A percentile compares a stretch with the other conserved stretches of the same genome.
phyloP scores from a whole-genome alignment of 2,888 invertebrate genomes.

The Chalcosyrphus nemorum region DNA sequence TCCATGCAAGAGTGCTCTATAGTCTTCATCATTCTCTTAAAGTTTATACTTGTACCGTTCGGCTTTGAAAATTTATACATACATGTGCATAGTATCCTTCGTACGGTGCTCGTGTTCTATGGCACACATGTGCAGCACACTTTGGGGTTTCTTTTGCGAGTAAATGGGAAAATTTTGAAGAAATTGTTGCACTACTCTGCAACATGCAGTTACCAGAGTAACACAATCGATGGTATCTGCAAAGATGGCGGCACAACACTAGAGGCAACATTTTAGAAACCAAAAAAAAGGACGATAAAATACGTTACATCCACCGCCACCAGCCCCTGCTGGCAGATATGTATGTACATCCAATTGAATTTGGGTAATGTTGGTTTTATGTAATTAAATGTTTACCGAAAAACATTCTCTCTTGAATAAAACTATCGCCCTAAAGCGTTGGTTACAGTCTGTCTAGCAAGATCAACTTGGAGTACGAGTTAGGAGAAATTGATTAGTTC shows the following conservation, averaged over 20 bases:
- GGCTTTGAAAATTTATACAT: neutral
- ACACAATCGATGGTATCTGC: neutral
- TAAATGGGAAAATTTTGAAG: neutral
- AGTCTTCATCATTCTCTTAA: neutral
- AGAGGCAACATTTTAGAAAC: neutral
- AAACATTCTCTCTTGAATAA: neutral
- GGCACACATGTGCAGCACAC: neutral
- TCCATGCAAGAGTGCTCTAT: neutral
- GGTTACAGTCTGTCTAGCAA: conserved; percentile 12
- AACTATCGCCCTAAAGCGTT: neutral
- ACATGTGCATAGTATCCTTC: neutral
- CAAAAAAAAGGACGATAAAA: neutral
- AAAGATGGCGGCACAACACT: neutral
- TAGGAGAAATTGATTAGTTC: too few species aligned
- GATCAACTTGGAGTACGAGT: neutral
- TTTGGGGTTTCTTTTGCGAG: neutral
- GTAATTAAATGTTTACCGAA: conserved; percentile 49
- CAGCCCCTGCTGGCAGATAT: neutral
- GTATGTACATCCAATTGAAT: conserved; percentile 17
- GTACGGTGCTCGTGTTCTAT: neutral
- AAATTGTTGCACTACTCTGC: neutral
- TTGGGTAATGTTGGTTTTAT: conserved; percentile 44
- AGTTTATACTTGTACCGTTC: neutral
- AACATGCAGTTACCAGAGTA: neutral
- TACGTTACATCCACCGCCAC: neutral